Conservation (phyloP, 2,797 vertebrate genomes). For the Myotis vivesi region DNA sequence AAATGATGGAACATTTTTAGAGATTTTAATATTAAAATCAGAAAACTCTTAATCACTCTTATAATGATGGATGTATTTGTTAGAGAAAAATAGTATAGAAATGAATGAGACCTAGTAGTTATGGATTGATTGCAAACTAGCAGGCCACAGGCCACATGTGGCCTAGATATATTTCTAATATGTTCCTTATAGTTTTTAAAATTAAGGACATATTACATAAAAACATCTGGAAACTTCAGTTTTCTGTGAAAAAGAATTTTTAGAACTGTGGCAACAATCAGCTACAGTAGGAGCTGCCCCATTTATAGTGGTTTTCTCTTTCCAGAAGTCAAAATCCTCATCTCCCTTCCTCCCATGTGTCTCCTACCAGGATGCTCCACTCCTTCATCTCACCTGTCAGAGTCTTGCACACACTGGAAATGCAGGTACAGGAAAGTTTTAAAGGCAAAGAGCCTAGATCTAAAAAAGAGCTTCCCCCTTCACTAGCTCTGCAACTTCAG, state of each 20-base stretch:
- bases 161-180: background rate
- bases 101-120: background rate
- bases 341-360: too few relatives aligned
- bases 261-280: background rate
- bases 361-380: background rate
- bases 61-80: background rate
- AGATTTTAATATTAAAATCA: conserved; percentile 24
- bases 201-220: background rate
- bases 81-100: background rate
- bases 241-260: conserved; percentile 21
- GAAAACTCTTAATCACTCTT: background rate
- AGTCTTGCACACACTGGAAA: background rate
- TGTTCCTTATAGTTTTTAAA: background rate
- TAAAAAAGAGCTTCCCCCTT: background rate
- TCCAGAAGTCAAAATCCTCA: background rate
- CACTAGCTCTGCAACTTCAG: conserved; percentile 5
- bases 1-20: background rate
- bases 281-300: background rate
- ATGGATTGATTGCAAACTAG: background rate
- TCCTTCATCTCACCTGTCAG: background rate
- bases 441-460: background rate
- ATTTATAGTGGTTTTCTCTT: background rate
- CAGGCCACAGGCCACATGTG: background rate
- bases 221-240: background rate
- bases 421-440: background rate